Base-by-base conservation (phyloP, 2,888 invertebrate genomes). In the Microlaimidae sp. region DNA sequence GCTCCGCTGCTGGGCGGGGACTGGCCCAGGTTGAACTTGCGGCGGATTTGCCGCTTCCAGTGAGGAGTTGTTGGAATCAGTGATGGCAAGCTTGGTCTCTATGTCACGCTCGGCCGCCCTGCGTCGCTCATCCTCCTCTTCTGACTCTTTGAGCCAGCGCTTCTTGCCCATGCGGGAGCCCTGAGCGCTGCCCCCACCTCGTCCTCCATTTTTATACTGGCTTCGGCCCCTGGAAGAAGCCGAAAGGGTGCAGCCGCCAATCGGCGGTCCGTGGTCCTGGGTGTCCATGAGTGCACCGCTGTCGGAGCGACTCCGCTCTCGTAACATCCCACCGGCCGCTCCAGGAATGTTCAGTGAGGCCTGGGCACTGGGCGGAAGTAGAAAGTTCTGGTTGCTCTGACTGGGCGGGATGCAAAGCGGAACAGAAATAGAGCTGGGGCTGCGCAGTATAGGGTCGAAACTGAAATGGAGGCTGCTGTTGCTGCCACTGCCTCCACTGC, bases 261-360 rank as follows among this genome's bases (percentile, higher is more conserved):
- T 7, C 17, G 32, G 32, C 17, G 32, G 32, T 32, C 50, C 13
- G n/a, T 19, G 28, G 19, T 25, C 17, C 51, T 19, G 23, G 24
- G 5, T 27, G 13, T 28, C 7, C 23, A 43, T 59, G 28, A 61
- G 57, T 63, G 65, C 64, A 50, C 67, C 67, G 23, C 63, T 61
- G 46, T 67, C 67, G 4, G 66, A 66, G 17, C 66, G 61, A 42
- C 63, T 63, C 13, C 67, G 60, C 46, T 65, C 68, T 46, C 10
- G 53, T 49, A 7, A 38, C 43, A 28, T 47, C 43, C 32, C 32
- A 56, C 19, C 24, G 19, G 5, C 24, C n/a, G 13, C 17, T 49
- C 24, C 21, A 53, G 32, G 32, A 32, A 32, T 32, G 32, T 24
- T 43, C 17, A 49, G 28, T 26, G 50, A 56, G n/a, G 56, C 27